Base-by-base conservation (phyloP, 1,140 invertebrate genomes). In the Dolichoris vasculosae region DNA sequence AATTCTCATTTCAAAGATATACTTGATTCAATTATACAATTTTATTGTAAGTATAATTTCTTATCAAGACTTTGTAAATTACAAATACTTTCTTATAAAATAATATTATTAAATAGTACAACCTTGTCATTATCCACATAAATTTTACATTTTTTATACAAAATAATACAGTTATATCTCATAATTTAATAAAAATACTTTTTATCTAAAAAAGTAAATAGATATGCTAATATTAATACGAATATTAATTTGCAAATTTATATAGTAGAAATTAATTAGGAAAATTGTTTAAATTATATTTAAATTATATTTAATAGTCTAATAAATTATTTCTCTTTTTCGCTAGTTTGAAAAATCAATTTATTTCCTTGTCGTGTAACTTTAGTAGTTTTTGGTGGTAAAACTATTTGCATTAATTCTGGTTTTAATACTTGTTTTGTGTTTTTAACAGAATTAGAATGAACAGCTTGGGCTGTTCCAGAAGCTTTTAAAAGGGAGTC, bases 301-400 rank as follows among this genome's bases (percentile, higher is more conserved):
- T n/a, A n/a, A n/a, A n/a, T n/a, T n/a, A n/a, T n/a, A n/a, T n/a
- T n/a, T n/a, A n/a, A n/a, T n/a, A 23, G 3, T 15, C 48, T 20
- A 67, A 30, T 32, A 75, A 30, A 78, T 86, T 82, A 82, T 64
- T 86, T 86, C 43, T 82, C 40, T 40, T 82, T 81, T 63, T 86
- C 40, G 48, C 40, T 85, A 13, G 84, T 85, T 69, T 82, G 73
- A 55, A 86, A 59, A 35, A 86, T 82, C 51, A 86, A 75, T 35
- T 86, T 86, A 55, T 86, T 86, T 59, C 81, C 81, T 83, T 73
- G 32, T 3, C 85, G 73, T 55, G 80, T 82, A n/a, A 86, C 84
- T 40, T 76, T 86, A 76, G 76, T 82, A 8, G 71, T 79, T 79
- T 69, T 63, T 35, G 80, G 75, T 38, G 76, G 80, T n/a, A 83